Evolutionary conservation across 2,113 vertebrate genomes (phyloP), one percentile per base, ranked within the genome.

Genomic region (Symphodus melops): DNA sequence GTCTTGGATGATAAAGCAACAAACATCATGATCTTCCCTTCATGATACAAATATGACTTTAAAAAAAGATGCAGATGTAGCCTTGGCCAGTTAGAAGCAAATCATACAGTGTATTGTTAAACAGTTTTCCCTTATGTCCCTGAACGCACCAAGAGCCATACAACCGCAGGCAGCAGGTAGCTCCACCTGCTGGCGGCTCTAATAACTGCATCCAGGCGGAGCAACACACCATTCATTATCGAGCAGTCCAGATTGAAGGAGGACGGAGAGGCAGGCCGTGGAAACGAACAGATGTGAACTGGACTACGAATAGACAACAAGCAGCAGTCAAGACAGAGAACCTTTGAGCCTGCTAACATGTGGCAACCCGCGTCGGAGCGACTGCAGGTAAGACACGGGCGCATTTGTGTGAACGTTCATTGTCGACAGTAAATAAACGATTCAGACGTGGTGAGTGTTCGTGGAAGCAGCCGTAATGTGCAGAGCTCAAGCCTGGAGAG

Each of bases 311-410:
- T 60, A 57, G 82, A 84, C 55, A 86, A 80, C 73, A 78, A 71
- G 86, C 86, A 75, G 86, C 64, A 75, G 79, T 65, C 72, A 72
- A 78, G 72, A 89, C 88, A 73, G 82, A 92, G 70, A 77, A 66
- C 67, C 79, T 56, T 49, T 63, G 55, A 85, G 74, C 78, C 84
- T 68, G 82, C 75, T 77, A 93, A 93, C 81, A 98, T 98, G 97
- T 98, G 97, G 97, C 96, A 97, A 92, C 97, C 97, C 70, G 96
- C 97, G 91, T 96, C 95, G 58, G 97, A 98, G 92, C 95, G 97
- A 92, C 89, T 98, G 94, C 97, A 98, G 97, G 97, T 97, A 95
- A 60, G 90, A 72, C 0, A 6, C 17, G n/a, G 4, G 7, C 23
- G 28, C 4, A 20, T 44, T 54, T 14, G 74, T 44, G 57, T 14